These are phyloP conservation scores for Coilia nasus DNA, from an alignment of 2,797 vertebrate species.

Conservation along the genomic window DNA sequence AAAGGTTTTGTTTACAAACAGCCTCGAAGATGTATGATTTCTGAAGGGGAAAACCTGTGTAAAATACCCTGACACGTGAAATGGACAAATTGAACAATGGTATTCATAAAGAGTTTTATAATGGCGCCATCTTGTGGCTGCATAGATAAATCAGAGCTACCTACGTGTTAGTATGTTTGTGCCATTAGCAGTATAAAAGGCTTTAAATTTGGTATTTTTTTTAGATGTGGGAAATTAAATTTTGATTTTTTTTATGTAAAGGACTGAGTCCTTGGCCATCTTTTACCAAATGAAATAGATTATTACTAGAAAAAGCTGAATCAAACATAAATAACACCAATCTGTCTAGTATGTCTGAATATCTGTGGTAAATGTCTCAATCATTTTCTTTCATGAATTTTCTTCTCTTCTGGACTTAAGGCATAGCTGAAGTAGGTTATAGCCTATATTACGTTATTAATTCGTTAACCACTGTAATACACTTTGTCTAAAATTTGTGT, in stretches of 20 bases:
- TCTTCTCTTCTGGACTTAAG: background rate
- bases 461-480: background rate
- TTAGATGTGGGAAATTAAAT: background rate
- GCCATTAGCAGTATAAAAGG: background rate
- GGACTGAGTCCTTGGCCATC: background rate
- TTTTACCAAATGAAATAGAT: background rate
- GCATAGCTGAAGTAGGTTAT: background rate
- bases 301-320: background rate
- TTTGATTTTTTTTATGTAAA: background rate
- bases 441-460: background rate
- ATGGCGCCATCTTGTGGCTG: constrained; percentile 59
- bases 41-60: background rate
- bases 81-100: background rate
- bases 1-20: background rate
- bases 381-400: background rate
- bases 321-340: background rate
- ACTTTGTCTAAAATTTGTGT: background rate
- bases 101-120: constrained; percentile 11
- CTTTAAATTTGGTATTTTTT: background rate
- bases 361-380: background rate
- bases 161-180: background rate
- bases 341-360: background rate
- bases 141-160: background rate
- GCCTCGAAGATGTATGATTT: background rate
- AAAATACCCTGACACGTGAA: background rate